Evolutionary conservation across 30 jellyfish, hydroid and myxozoan species (phyloP), one percentile per base, ranked within the genome.

Genomic region (Chironex yamaguchii): DNA sequence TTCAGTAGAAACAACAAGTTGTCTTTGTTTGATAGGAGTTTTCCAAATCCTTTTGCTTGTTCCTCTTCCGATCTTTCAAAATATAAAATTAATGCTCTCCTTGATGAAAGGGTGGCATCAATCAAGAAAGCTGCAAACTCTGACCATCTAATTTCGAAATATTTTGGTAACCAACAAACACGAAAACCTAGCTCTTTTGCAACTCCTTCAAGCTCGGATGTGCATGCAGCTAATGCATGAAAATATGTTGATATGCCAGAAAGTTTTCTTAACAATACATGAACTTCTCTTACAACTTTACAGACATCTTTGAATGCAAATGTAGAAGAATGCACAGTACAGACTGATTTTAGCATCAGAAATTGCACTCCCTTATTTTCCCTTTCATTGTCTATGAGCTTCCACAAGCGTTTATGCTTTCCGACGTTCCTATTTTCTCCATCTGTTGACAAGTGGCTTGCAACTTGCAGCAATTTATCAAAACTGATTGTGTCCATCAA

Each of bases 251-350:
- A 75, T 26, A 75, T 75, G 87, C 79, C 53, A n/a, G 85, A 68
- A 33, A 29, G 73, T 33, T 68, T 68, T 34, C 72, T 26, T 4
- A 68, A 1, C 67, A 68, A 3, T 29, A 20, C 24, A 29, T 68
- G 65, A 68, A 68, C 82, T 34, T 68, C 82, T 68, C 53, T 34
- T 26, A 58, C 89, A 28, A 4, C 89, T 54, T 77, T 77, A 77
- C 89, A 51, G 21, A 58, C 31, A 62, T n/a, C 90, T 62, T 79
- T 62, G 52, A 2, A 79, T 31, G 90, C 90, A 3, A 54, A 3
- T 28, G 89, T 79, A 52, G 80, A 54, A 29, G 90, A 79, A 62
- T 79, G 82, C 49, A 79, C 82, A 29, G 90, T 82, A 79, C 82
- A 79, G 66, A 79, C 67, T 20, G 90, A 58, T 34, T 79, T 62